Evolutionary conservation across 2,888 invertebrate species (phyloP).

Genomic region (Platycheirus rosarum): DNA sequence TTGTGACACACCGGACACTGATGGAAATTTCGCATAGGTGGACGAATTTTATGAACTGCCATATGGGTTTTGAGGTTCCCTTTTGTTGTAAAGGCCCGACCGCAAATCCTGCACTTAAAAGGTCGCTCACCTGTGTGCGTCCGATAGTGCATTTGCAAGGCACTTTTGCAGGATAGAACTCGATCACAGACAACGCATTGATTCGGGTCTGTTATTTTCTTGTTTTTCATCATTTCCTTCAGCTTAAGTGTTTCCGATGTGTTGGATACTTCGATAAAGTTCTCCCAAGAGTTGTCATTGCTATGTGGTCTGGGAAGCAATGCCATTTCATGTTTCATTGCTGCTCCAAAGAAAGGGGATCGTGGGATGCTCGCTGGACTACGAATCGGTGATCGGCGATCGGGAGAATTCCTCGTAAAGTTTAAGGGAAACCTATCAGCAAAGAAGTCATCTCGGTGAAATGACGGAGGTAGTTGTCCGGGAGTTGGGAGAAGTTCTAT

Average conservation of each 20-base stretch:
- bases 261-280: constrained; percentile 93
- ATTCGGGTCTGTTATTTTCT: constrained; percentile 97
- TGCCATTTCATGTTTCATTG: constrained; percentile 81
- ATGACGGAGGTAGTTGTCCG: constrained; percentile 80
- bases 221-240: constrained; percentile 98
- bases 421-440: constrained; percentile 80
- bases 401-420: constrained; percentile 80
- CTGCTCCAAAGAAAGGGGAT: constrained; percentile 81
- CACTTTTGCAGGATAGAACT: constrained; percentile 98
- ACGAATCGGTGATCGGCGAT: constrained; percentile 81
- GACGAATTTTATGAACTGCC: constrained; percentile 98
- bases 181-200: constrained; percentile 99
- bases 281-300: constrained; percentile 98
- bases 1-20: constrained; percentile 99
- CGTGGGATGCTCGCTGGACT: constrained; percentile 81
- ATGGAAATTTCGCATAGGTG: constrained; percentile 95
- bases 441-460: constrained; percentile 80
- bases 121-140: constrained; percentile 86
- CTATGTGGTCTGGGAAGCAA: constrained; percentile 91
- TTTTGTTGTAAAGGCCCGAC: constrained; percentile 98
- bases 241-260: constrained; percentile 98
- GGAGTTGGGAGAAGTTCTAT: constrained; percentile 80
- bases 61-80: constrained; percentile 99
- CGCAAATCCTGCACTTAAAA: constrained; percentile 98
- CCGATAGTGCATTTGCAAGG: constrained; percentile 97